These are phyloP conservation scores for Terrapene triunguis DNA, from an alignment of 2,113 vertebrate genomes.

Conservation along the genomic window DNA sequence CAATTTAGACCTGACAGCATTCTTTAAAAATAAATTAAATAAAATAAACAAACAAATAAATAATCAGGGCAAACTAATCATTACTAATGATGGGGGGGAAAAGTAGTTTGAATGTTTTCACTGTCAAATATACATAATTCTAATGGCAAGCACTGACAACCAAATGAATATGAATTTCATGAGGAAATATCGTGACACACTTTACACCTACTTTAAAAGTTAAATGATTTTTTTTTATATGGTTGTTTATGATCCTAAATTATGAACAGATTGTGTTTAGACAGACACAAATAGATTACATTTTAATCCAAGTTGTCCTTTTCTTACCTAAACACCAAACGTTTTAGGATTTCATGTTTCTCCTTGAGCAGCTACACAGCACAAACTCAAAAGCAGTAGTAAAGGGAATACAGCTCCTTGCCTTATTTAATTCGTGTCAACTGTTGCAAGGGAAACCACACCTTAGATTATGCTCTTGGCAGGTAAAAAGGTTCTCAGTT, in stretches of 20 bases:
- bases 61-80: not conserved
- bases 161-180: not conserved
- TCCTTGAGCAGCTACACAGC: not conserved
- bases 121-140: not conserved
- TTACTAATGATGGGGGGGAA: not conserved
- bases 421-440: conserved; percentile 8
- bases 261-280: not conserved
- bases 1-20: not conserved
- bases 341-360: not conserved
- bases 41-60: not conserved
- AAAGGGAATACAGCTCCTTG: not conserved
- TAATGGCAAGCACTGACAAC: not conserved
- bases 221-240: not conserved
- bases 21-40: not conserved
- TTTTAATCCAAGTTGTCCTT: not conserved
- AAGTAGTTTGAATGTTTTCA: not conserved
- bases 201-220: not conserved
- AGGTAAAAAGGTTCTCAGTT: not conserved
- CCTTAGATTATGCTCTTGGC: not conserved
- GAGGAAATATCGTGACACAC: not conserved
- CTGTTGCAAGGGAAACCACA: not conserved
- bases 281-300: not conserved
- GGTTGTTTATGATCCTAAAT: not conserved
- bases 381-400: not conserved
- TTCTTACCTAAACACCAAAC: not conserved